Percentiles rank a stretch among this genome's conserved stretches.
Evolutionary conservation across 2,113 vertebrate genomes (phyloP).

Genomic region (Pristiophorus japonicus): DNA sequence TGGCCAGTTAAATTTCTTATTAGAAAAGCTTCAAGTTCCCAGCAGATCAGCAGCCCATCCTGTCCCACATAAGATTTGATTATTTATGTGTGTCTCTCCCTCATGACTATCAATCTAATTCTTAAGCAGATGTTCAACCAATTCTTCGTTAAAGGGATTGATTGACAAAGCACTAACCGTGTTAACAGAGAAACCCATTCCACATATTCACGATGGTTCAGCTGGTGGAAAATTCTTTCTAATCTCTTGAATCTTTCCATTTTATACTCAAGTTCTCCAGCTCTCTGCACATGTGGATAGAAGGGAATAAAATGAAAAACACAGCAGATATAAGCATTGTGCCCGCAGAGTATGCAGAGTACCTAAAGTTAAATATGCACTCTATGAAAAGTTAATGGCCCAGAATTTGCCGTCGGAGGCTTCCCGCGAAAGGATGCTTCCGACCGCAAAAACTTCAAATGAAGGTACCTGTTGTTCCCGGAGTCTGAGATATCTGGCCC

Average conservation of each 20-base stretch:
- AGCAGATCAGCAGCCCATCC: neutral
- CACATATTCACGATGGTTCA: neutral
- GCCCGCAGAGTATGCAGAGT: neutral
- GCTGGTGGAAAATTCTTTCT: neutral
- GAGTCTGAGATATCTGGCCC: too few relatives aligned
- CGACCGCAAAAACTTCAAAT: too few relatives aligned
- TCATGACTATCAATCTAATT: neutral
- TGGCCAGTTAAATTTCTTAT: neutral
- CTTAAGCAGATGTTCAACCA: neutral
- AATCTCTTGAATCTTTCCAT: neutral
- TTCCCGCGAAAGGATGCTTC: too few relatives aligned
- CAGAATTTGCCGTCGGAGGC: too few relatives aligned
- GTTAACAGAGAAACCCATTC: neutral
- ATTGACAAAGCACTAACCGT: neutral
- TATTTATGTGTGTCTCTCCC: neutral
- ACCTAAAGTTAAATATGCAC: neutral
- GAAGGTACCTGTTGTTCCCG: too few relatives aligned
- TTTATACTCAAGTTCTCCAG: neutral
- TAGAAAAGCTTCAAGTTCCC: too few relatives aligned
- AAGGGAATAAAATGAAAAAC: neutral
- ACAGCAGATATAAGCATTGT: neutral
- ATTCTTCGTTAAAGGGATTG: neutral
- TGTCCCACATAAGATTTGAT: neutral
- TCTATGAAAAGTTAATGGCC: neutral
- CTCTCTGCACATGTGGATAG: neutral